Evolutionary conservation across 2,113 vertebrate species (phyloP).

Genomic region (Pterocles orientalis): DNA sequence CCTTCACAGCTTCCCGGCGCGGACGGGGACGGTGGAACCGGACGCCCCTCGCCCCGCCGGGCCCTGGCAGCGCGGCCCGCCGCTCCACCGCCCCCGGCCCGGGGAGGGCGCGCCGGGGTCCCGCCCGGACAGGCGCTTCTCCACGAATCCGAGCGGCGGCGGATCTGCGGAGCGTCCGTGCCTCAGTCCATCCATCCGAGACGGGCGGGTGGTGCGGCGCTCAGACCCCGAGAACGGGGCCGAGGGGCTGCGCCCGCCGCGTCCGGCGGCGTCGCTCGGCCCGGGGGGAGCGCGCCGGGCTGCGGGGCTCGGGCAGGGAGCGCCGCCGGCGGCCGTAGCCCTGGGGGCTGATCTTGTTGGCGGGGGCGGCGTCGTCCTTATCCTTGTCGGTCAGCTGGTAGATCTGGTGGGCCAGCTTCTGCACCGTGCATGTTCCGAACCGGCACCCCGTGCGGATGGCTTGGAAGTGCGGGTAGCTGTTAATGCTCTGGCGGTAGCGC

Average conservation of each 20-base stretch:
- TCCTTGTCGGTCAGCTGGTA: constrained; percentile 83
- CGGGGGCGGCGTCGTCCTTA: constrained; percentile 81
- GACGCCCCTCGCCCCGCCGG: background rate
- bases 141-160: background rate
- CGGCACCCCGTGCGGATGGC: constrained; percentile 79
- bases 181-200: background rate
- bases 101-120: background rate
- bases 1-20: background rate
- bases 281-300: background rate
- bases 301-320: constrained; percentile 60
- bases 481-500: constrained; percentile 84
- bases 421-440: constrained; percentile 90
- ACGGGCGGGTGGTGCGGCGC: background rate
- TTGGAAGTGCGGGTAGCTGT: constrained; percentile 70
- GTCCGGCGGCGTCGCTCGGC: background rate
- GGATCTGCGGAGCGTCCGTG: background rate
- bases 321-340: constrained; percentile 92
- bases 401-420: constrained; percentile 87
- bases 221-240: background rate
- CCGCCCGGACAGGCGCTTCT: background rate
- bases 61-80: background rate
- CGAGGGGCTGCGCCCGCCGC: background rate
- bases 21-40: background rate
- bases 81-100: background rate
- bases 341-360: constrained; percentile 84